Conservation (phyloP, 2,113 vertebrate species). For the Micronycteris hirsuta region DNA sequence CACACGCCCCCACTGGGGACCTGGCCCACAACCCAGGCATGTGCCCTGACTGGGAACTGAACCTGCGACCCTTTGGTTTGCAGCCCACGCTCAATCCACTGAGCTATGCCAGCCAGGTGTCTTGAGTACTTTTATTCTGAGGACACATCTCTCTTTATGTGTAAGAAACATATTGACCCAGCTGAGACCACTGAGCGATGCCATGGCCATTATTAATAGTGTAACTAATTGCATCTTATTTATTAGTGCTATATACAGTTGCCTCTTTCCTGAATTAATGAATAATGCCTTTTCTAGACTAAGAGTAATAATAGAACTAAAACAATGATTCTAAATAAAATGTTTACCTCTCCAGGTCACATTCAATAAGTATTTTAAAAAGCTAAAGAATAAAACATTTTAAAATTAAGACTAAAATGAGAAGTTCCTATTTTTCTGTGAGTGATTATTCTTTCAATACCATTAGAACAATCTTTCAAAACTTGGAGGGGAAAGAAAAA, state of each 20-base stretch:
- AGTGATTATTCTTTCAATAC: neutral
- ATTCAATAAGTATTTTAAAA: neutral
- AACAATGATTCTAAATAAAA: neutral
- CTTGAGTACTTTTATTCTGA: neutral
- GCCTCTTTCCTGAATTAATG: neutral
- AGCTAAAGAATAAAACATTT: neutral
- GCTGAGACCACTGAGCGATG: neutral
- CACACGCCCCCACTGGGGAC: no score
- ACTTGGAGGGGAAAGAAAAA: neutral
- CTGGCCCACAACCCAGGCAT: no score
- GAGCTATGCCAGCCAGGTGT: no score
- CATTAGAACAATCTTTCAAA: neutral
- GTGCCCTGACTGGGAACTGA: no score
- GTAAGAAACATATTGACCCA: neutral
- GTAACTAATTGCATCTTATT: neutral
- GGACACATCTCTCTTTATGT: neutral
- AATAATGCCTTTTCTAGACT: neutral
- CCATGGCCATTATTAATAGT: neutral
- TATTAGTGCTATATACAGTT: neutral
- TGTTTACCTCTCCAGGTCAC: neutral
- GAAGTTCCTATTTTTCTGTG: neutral
- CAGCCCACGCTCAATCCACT: no score
- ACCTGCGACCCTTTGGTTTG: no score
- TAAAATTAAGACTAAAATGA: neutral
- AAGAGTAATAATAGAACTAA: neutral